Conservation (phyloP, 1,140 invertebrate species). For the Drosophila suzukii region DNA sequence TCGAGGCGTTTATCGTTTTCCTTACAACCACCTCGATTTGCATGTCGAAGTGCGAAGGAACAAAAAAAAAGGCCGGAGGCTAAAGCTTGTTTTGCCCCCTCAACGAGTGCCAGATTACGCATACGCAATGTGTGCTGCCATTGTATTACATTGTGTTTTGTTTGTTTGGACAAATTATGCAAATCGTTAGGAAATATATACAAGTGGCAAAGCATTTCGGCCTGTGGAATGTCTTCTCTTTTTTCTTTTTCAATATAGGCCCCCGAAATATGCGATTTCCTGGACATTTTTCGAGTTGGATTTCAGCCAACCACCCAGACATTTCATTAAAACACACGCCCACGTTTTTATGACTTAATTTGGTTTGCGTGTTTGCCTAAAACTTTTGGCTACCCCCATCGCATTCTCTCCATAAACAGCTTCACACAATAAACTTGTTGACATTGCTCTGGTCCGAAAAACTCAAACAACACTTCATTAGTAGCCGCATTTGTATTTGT, state of each 20-base stretch:
- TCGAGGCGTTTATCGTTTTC: slow-evolving; percentile 69
- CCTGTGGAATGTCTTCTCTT: slow-evolving; percentile 20
- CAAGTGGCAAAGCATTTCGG: slow-evolving; percentile 26
- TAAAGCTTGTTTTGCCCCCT: slow-evolving; percentile 51
- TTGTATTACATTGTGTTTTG: slow-evolving; percentile 71
- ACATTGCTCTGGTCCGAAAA: slow-evolving; percentile 50
- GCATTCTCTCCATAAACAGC: slow-evolving; percentile 62
- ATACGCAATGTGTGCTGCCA: slow-evolving; percentile 71
- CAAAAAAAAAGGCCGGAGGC: slow-evolving; percentile 32
- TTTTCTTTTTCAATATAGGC: not conserved
- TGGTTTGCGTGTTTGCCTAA: slow-evolving; percentile 61
- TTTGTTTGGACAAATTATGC: slow-evolving; percentile 81
- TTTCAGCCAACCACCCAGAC: not conserved
- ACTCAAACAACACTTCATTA: slow-evolving; percentile 80
- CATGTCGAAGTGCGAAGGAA: slow-evolving; percentile 57
- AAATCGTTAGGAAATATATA: slow-evolving; percentile 50
- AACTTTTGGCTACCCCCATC: not conserved
- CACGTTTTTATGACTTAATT: slow-evolving; percentile 77
- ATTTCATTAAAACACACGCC: slow-evolving; percentile 53
- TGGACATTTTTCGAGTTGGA: slow-evolving; percentile 14
- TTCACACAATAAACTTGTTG: slow-evolving; percentile 81
- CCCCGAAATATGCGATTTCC: slow-evolving; percentile 21
- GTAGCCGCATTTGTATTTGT: slow-evolving; percentile 78
- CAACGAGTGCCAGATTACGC: slow-evolving; percentile 71
- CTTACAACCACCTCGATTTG: slow-evolving; percentile 57